phyloP scores from a whole-genome alignment of 2,797 vertebrate species.

The Steatocranus sp. region DNA sequence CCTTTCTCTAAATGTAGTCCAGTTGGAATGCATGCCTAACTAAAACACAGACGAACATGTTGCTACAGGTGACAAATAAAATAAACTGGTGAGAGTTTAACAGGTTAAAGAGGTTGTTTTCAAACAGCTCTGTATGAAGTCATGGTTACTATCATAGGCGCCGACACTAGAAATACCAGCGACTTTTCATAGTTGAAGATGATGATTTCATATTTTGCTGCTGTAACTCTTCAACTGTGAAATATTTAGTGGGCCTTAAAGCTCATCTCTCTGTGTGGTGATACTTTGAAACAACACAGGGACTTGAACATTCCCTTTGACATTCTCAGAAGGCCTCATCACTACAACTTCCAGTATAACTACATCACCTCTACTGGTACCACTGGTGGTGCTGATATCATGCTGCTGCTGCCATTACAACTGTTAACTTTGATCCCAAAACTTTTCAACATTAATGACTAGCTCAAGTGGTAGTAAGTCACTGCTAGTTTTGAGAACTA shows the following conservation, averaged over 20 bases:
- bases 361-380: neutral
- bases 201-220: conserved; percentile 39
- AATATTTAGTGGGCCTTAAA: neutral
- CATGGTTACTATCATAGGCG: conserved; percentile 61
- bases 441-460: neutral
- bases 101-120: conserved; percentile 47
- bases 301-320: neutral
- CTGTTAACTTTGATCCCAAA: neutral
- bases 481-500: neutral
- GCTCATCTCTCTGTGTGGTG: neutral
- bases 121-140: conserved; percentile 49
- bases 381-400: neutral
- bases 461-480: neutral
- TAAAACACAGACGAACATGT: conserved; percentile 60
- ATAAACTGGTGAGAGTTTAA: conserved; percentile 51
- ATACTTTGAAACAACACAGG: conserved; percentile 27
- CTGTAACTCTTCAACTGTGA: neutral
- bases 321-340: neutral
- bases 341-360: neutral
- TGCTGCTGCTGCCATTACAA: neutral
- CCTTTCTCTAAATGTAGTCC: conserved; percentile 50
- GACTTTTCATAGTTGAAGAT: conserved; percentile 27
- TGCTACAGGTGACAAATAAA: conserved; percentile 68
- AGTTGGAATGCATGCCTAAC: conserved; percentile 60
- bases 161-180: conserved; percentile 38